These are phyloP conservation scores for Amphimedon queenslandica DNA, from an alignment of 37 sponge, comb jelly and placozoan species.

Conservation along the genomic window DNA sequence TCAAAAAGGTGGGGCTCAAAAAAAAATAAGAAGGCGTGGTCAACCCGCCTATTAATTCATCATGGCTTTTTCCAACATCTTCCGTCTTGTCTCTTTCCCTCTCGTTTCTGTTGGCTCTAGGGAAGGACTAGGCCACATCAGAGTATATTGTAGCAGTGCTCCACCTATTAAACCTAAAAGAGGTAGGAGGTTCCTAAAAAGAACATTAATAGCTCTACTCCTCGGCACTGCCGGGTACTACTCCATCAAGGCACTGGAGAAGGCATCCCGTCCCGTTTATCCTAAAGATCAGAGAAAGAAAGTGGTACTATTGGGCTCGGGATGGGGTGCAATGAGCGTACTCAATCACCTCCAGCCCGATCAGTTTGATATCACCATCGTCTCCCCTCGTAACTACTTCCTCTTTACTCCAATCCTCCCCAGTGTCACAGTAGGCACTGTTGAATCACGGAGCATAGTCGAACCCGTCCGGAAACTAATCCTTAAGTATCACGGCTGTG, in stretches of 20 bases:
- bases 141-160: too few species aligned
- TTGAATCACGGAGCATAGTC: conserved; percentile 67
- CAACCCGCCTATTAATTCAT: too few species aligned
- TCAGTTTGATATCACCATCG: conserved; percentile 55
- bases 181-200: conserved; percentile 13
- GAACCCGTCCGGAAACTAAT: conserved; percentile 61
- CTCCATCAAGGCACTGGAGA: conserved; percentile 14
- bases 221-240: conserved; percentile 14
- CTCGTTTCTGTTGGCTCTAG: too few species aligned
- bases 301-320: conserved; percentile 65
- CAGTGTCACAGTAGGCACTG: conserved; percentile 72
- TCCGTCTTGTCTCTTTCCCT: too few species aligned
- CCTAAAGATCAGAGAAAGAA: conserved; percentile 30
- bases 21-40: too few species aligned
- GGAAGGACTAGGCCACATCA: too few species aligned
- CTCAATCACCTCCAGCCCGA: conserved; percentile 41
- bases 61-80: too few species aligned
- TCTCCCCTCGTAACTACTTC: conserved; percentile 71
- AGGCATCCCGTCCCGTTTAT: conserved; percentile 15
- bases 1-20: too few species aligned
- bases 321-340: conserved; percentile 71
- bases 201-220: not conserved
- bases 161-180: not conserved
- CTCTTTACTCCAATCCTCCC: conserved; percentile 71
- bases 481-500: conserved; percentile 12